Evolutionary conservation across 2,888 invertebrate genomes (phyloP), one percentile per base, ranked within the genome.

Genomic region (Parnassius smintheus): DNA sequence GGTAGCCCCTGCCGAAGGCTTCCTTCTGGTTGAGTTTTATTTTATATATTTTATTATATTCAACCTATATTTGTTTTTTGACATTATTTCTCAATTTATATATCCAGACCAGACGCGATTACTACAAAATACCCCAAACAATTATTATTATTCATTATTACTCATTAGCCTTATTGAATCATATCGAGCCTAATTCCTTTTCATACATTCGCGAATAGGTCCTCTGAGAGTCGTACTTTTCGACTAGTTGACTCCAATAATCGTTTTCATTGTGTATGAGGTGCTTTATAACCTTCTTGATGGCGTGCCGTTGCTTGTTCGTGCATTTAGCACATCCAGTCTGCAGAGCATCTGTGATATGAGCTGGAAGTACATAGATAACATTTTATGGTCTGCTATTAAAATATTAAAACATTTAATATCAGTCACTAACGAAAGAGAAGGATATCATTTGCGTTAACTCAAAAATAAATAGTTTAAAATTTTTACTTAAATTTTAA

Each of bases 181-280:
- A 64, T 48, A 64, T 48, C 25, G 56, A 48, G 2, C 59, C 56
- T 9, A 64, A 25, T 46, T 67, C 59, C n/a, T 66, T 67, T 64
- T 87, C 83, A 69, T 85, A 86, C 45, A 76, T 78, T 9, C 64
- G 65, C 7, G 77, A 71, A 73, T 75, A 89, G 11, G 76, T 74
- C 25, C 66, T 76, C 1, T 77, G 68, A 2, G 87, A 83, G 65
- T 90, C 89, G 64, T 82, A 89, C 61, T 85, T 85, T 12, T 64
- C 72, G 25, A 72, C 71, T 9, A 90, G 75, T 63, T 84, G 69
- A 2, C 68, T 68, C 87, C 87, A 90, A 67, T 65, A 75, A 0
- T 75, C 78, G 0, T 68, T 65, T 51, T 83, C 80, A 3, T 78
- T 66, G 35, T 74, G 74, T 62, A 77, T 75, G 10, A 83, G 59